Conservation (phyloP, 2,797 vertebrate genomes). For the Enteromius anoplus region DNA sequence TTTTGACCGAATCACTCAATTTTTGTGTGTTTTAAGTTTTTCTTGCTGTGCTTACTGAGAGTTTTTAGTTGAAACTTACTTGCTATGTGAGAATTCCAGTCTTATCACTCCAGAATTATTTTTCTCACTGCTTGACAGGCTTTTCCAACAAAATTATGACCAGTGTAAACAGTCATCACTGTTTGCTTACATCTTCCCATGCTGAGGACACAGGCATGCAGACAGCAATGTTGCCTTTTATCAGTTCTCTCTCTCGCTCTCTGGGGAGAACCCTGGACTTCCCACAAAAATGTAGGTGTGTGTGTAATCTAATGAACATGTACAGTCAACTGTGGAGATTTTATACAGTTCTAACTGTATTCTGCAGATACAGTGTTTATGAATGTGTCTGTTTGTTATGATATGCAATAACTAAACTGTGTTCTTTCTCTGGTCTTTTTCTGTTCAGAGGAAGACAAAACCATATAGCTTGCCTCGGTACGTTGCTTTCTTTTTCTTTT, state of each 20-base stretch:
- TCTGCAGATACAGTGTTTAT: neutral
- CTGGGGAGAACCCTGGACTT: neutral
- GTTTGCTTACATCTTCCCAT: neutral
- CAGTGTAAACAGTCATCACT: conserved; percentile 43
- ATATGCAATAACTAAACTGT: neutral
- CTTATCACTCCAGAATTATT: conserved; percentile 41
- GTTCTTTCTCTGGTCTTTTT: neutral
- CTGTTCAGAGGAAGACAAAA: neutral
- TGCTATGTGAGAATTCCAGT: conserved; percentile 45
- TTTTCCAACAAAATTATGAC: conserved; percentile 12
- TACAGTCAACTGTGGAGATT: neutral
- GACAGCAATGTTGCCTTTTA: conserved; percentile 20
- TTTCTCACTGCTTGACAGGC: conserved; percentile 26
- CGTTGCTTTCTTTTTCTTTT: conserved; percentile 1
- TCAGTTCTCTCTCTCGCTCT: neutral
- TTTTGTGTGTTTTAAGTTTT: neutral
- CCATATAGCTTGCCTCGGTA: neutral
- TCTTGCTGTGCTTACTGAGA: neutral
- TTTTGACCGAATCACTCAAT: no score
- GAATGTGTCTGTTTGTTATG: neutral
- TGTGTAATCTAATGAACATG: neutral
- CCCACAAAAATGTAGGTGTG: neutral
- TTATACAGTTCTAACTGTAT: neutral
- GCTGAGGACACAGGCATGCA: conserved; percentile 14
- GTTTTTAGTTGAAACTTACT: conserved; percentile 20